A percentile compares a stretch with the other conserved stretches of the same genome.
phyloP scores from a whole-genome alignment of 2,888 invertebrate species.

The Dermolepida albohirtum region DNA sequence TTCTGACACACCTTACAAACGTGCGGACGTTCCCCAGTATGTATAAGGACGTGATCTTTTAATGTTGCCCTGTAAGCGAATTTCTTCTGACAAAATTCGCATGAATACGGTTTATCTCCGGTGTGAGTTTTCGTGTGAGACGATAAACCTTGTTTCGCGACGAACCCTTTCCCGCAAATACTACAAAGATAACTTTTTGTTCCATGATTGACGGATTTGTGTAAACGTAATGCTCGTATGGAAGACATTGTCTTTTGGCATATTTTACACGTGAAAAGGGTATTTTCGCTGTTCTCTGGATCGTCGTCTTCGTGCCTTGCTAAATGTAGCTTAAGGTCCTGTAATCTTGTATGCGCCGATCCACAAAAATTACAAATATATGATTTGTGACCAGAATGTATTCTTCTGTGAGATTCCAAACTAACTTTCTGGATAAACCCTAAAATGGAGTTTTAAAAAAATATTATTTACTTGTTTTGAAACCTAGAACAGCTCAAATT shows the following conservation, averaged over 20 bases:
- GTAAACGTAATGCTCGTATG: slow-evolving; percentile 21
- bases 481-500: too few species aligned
- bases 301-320: not conserved
- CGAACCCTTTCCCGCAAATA: slow-evolving; percentile 46
- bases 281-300: not conserved
- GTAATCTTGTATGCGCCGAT: slow-evolving; percentile 38
- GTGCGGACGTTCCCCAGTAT: slow-evolving; percentile 57
- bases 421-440: slow-evolving; percentile 43
- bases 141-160: slow-evolving; percentile 41
- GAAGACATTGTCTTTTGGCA: slow-evolving; percentile 27
- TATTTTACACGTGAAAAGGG: slow-evolving; percentile 21
- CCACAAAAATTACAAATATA: slow-evolving; percentile 45
- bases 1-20: slow-evolving; percentile 45
- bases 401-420: slow-evolving; percentile 41
- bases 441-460: slow-evolving; percentile 39
- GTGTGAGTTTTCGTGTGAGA: slow-evolving; percentile 53
- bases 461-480: too few species aligned
- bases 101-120: slow-evolving; percentile 56
- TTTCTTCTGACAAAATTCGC: slow-evolving; percentile 56
- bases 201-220: slow-evolving; percentile 31
- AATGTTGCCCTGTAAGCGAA: slow-evolving; percentile 56
- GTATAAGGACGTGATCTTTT: slow-evolving; percentile 57
- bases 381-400: slow-evolving; percentile 38
- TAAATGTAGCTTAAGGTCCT: slow-evolving; percentile 10
- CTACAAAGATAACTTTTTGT: slow-evolving; percentile 45